Percentiles rank a stretch among this genome's conserved stretches.
These are phyloP conservation scores for Sebastes jordani DNA, from an alignment of 2,797 vertebrate genomes.

Conservation along the genomic window DNA sequence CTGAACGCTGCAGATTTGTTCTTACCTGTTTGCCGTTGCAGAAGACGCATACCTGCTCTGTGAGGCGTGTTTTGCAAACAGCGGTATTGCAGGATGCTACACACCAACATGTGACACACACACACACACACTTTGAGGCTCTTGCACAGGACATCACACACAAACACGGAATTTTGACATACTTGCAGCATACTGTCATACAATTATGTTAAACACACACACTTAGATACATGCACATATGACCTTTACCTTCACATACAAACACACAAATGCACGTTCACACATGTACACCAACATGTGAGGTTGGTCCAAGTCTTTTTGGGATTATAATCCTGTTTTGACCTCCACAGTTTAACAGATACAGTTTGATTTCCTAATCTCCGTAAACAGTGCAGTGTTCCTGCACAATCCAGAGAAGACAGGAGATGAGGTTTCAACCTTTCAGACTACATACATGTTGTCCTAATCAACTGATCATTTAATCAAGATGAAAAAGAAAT, in stretches of 20 bases:
- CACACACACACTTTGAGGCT: constrained; percentile 4
- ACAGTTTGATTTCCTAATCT: not conserved
- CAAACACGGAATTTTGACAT: constrained; percentile 1
- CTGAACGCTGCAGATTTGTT: constrained; percentile 54
- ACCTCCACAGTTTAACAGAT: not conserved
- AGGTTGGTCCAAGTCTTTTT: not conserved
- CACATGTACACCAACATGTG: not conserved
- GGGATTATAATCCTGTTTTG: not conserved
- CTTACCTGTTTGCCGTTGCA: constrained; percentile 56
- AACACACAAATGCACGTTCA: not conserved
- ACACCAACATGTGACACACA: constrained; percentile 12
- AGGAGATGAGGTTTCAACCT: not conserved
- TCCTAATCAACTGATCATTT: too few relatives aligned
- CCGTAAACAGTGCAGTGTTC: not conserved
- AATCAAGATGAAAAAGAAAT: too few relatives aligned
- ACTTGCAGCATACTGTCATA: constrained; percentile 24
- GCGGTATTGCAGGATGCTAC: constrained; percentile 34
- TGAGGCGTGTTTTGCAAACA: constrained; percentile 59
- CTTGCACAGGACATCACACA: not conserved
- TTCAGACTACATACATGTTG: not conserved
- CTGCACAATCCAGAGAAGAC: not conserved
- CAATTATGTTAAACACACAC: constrained; percentile 19
- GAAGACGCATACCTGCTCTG: constrained; percentile 51
- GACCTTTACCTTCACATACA: not conserved
- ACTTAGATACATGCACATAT: not conserved